Percentiles rank a stretch among this genome's conserved stretches.
Conservation (phyloP, 1,140 invertebrate species). For the Parasteatoda tepidariorum region DNA sequence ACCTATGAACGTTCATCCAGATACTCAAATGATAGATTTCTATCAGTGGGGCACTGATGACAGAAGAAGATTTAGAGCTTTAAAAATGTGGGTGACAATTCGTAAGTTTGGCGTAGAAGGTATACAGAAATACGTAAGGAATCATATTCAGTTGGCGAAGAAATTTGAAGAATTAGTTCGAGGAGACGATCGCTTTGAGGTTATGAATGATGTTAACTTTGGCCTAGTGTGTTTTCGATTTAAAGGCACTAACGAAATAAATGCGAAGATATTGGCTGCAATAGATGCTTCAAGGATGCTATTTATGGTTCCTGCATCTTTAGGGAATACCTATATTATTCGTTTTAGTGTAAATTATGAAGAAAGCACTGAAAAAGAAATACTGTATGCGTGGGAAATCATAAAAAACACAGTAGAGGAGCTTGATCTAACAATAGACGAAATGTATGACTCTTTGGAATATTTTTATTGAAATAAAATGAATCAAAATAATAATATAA, state of each 20-base stretch:
- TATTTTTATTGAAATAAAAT: no score
- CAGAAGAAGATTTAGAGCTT: constrained; percentile 89
- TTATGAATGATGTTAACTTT: constrained; percentile 3
- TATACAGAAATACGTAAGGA: constrained; percentile 90
- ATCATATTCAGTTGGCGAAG: constrained; percentile 64
- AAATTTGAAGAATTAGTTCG: neutral
- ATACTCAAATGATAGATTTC: constrained; percentile 17
- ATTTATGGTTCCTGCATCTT: neutral
- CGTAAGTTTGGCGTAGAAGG: constrained; percentile 93
- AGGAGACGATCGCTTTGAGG: neutral
- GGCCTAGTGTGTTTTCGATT: constrained; percentile 26
- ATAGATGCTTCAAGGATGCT: neutral
- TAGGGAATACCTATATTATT: neutral
- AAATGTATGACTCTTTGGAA: no score
- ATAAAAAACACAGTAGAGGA: neutral
- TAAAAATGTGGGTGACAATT: constrained; percentile 98
- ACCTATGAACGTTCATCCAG: neutral
- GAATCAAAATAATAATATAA: no score
- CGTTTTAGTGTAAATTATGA: neutral
- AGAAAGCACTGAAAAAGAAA: neutral
- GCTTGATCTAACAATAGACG: neutral
- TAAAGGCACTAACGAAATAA: neutral
- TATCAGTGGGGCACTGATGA: constrained; percentile 98
- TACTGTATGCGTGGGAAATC: neutral
- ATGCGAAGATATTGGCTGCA: neutral